Conservation (phyloP, 2,113 vertebrate genomes). For the Lepidothrix coronata region DNA sequence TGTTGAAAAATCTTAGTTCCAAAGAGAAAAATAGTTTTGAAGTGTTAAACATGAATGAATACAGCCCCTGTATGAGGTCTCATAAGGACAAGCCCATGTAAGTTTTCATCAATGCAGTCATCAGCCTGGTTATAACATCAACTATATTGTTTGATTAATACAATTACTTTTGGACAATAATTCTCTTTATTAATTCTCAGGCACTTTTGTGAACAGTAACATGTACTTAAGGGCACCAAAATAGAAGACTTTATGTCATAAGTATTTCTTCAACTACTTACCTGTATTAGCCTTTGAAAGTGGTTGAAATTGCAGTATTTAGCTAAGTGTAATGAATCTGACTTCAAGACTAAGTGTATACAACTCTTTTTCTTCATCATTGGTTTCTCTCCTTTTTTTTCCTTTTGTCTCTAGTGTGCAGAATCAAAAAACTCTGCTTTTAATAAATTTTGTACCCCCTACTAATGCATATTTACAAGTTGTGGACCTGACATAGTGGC, state of each 20-base stretch:
- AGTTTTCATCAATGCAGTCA: not conserved
- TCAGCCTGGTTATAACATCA: not conserved
- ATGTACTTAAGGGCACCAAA: not conserved
- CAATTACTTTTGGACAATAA: not conserved
- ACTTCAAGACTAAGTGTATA: not conserved
- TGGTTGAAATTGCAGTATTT: not conserved
- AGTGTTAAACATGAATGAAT: not conserved
- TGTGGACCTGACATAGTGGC: not conserved
- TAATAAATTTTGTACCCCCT: not conserved
- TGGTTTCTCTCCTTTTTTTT: not conserved
- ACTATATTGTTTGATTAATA: not conserved
- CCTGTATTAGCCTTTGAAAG: not conserved
- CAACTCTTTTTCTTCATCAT: not conserved
- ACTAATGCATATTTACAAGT: not conserved
- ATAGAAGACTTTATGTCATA: not conserved
- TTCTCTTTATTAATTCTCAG: not conserved
- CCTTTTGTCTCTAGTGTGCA: not conserved
- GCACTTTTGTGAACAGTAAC: not conserved
- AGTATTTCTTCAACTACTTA: not conserved
- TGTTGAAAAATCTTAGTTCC: not conserved
- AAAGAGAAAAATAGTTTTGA: not conserved
- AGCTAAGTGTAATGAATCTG: not conserved
- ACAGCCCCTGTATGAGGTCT: not conserved
- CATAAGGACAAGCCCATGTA: not conserved
- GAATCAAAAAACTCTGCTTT: rapidly evolving